Evolutionary conservation across 2,113 vertebrate species (phyloP).

Genomic region (Heterocephalus glaber): DNA sequence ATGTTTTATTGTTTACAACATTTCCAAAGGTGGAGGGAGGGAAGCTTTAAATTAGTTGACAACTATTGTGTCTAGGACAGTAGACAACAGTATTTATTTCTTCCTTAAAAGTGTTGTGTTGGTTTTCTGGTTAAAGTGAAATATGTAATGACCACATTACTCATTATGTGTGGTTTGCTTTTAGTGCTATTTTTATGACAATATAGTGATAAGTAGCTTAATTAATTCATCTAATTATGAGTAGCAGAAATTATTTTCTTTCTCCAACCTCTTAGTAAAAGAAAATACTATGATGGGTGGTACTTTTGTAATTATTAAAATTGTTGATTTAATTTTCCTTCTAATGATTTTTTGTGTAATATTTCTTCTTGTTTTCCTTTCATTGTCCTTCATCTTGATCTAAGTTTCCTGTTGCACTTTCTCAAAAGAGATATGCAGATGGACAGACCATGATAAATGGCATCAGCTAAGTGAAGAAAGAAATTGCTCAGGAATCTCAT

Average conservation of each 20-base stretch:
- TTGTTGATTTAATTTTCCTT: slow-evolving; percentile 45
- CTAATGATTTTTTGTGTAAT: not conserved
- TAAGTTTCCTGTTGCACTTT: not conserved
- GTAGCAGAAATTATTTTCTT: slow-evolving; percentile 10
- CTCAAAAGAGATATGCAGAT: not conserved
- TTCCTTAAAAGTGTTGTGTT: slow-evolving; percentile 27
- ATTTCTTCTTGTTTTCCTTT: slow-evolving; percentile 1
- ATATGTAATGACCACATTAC: slow-evolving; percentile 65
- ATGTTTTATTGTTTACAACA: not conserved
- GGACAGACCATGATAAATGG: not conserved
- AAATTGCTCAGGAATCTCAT: not conserved
- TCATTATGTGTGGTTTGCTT: not conserved
- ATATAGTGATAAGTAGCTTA: slow-evolving; percentile 47
- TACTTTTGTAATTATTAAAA: not conserved
- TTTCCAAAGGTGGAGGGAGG: not conserved
- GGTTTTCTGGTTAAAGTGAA: slow-evolving; percentile 67
- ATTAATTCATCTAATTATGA: slow-evolving; percentile 64
- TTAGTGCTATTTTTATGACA: slow-evolving; percentile 62
- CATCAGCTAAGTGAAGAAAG: not conserved
- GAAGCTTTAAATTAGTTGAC: slow-evolving; percentile 11
- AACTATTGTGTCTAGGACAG: not conserved
- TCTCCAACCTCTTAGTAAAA: slow-evolving; percentile 30
- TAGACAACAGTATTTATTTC: slow-evolving; percentile 47
- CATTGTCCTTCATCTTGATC: not conserved
- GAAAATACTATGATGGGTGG: not conserved